These are phyloP conservation scores for Epinephelus cyanopodus DNA, from an alignment of 2,113 vertebrate species.

Conservation along the genomic window DNA sequence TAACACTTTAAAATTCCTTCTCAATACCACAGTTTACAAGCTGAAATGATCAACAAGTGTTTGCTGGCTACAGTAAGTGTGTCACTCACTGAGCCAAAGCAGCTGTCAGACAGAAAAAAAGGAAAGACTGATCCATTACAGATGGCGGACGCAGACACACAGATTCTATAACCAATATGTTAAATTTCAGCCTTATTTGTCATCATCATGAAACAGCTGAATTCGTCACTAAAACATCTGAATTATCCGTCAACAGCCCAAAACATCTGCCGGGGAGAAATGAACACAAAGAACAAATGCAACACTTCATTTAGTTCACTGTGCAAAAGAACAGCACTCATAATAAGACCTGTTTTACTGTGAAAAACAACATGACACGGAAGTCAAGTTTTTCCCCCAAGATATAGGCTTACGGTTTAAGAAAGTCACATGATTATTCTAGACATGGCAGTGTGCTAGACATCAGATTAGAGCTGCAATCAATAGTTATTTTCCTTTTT, in stretches of 20 bases:
- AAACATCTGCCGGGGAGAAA: background rate
- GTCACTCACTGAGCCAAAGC: background rate
- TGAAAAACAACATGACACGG: background rate
- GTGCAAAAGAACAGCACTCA: background rate
- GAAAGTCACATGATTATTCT: background rate
- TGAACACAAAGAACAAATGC: background rate
- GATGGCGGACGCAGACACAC: conserved; percentile 17
- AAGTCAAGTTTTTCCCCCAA: background rate
- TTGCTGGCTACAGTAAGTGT: conserved; percentile 20
- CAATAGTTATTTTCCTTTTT: too few relatives aligned
- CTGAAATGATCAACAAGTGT: conserved; percentile 25
- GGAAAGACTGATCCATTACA: conserved; percentile 26
- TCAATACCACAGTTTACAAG: background rate
- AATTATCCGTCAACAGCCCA: conserved; percentile 6
- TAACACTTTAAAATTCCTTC: background rate
- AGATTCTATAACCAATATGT: conserved; percentile 19
- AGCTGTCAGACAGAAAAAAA: conserved; percentile 18
- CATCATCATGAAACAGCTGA: background rate
- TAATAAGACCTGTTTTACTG: background rate
- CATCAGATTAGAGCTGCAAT: too few relatives aligned
- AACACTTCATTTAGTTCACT: background rate
- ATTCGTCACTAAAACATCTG: background rate
- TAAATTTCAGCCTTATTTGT: background rate
- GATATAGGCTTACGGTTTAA: background rate
- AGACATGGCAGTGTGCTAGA: background rate